Conservation (phyloP, 2,797 vertebrate species). For the Thunnus albacares region DNA sequence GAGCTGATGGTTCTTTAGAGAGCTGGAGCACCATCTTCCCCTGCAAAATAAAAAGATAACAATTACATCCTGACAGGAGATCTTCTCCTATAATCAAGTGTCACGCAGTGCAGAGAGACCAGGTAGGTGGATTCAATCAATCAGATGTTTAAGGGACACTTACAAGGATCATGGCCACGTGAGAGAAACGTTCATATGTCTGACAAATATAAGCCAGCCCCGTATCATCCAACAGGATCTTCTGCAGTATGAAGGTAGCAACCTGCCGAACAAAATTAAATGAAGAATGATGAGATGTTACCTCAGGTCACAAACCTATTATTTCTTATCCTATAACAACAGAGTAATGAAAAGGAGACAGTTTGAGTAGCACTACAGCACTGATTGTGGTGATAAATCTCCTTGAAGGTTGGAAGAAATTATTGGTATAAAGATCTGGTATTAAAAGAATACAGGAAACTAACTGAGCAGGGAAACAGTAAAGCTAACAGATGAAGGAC, state of each 20-base stretch:
- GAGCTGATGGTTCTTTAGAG: constrained; percentile 97
- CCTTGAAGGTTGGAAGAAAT: neutral
- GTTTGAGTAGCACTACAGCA: neutral
- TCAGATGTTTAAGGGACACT: constrained; percentile 58
- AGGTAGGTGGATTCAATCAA: neutral
- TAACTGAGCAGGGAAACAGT: neutral
- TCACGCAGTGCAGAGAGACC: neutral
- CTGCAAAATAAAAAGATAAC: constrained; percentile 73
- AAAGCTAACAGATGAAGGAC: neutral
- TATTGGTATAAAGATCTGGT: too few species aligned
- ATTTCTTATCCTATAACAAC: neutral
- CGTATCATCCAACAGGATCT: constrained; percentile 97
- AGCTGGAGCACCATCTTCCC: constrained; percentile 99
- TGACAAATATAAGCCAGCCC: constrained; percentile 98
- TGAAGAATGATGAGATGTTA: neutral
- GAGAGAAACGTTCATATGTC: constrained; percentile 98
- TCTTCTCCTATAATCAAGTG: neutral
- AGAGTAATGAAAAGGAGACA: neutral
- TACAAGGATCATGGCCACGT: constrained; percentile 99
- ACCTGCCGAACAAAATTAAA: constrained; percentile 84
- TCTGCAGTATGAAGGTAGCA: constrained; percentile 98
- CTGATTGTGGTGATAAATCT: neutral
- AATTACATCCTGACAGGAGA: neutral
- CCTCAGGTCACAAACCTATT: neutral
- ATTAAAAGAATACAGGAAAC: neutral